Evolutionary conservation across 2,113 vertebrate genomes (phyloP).

Genomic region (Neodontobutis hainanensis): DNA sequence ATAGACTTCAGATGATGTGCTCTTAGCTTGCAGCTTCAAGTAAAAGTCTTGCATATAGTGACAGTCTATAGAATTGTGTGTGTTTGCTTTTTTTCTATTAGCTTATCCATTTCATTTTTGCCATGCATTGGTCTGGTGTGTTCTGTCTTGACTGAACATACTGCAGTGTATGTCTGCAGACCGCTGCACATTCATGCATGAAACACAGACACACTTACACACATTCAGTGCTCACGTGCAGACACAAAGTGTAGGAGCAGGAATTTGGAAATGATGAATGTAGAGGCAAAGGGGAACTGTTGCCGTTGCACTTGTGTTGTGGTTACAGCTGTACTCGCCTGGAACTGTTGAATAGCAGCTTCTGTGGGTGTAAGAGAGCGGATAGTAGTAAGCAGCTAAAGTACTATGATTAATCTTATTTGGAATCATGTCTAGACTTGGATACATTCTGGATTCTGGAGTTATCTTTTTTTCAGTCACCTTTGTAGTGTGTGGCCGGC

Average conservation of each 20-base stretch:
- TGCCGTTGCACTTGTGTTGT: conserved; percentile 36
- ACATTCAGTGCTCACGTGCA: conserved; percentile 41
- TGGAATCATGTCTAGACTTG: conserved; percentile 25
- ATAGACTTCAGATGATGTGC: conserved; percentile 17
- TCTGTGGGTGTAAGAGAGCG: conserved; percentile 12
- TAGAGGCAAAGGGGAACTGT: conserved; percentile 32
- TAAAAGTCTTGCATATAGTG: conserved; percentile 35
- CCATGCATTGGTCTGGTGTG: conserved; percentile 20
- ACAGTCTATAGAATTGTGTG: conserved; percentile 7
- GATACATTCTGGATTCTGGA: conserved; percentile 1
- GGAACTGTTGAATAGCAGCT: conserved; percentile 50
- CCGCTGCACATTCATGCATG: conserved; percentile 68
- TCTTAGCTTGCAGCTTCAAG: conserved; percentile 22
- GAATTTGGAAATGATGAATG: conserved; percentile 43
- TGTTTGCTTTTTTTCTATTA: conserved; percentile 4
- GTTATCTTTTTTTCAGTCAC: too few species aligned
- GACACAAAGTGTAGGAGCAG: conserved; percentile 33
- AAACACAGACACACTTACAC: conserved; percentile 16
- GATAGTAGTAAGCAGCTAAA: conserved; percentile 27
- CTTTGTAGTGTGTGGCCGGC: too few species aligned
- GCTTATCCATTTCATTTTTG: conserved; percentile 10
- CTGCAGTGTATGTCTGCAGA: conserved; percentile 68
- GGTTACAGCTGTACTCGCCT: conserved; percentile 25
- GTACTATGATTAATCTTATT: conserved; percentile 19
- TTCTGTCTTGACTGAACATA: conserved; percentile 42